Conservation (phyloP, 2,888 invertebrate genomes). For the Meiosimyza platycephala region DNA sequence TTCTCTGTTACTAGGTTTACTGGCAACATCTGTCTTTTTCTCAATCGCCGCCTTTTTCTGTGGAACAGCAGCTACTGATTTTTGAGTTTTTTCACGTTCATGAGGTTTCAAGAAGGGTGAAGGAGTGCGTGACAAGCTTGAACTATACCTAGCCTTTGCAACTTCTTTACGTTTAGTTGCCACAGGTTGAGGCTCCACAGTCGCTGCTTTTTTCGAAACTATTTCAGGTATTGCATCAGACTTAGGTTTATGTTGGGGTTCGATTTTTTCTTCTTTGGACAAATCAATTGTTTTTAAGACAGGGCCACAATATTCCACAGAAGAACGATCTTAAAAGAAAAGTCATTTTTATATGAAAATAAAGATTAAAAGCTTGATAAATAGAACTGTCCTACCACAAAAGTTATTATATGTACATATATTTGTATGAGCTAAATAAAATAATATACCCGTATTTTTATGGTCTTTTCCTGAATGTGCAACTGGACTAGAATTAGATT, state of each 20-base stretch:
- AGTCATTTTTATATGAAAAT: neutral
- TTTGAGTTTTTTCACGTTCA: conserved; percentile 55
- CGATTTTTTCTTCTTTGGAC: conserved; percentile 53
- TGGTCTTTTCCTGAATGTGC: conserved; percentile 37
- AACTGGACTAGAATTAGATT: conserved; percentile 47
- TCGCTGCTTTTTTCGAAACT: conserved; percentile 36
- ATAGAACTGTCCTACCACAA: neutral
- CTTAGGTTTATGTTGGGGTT: conserved; percentile 28
- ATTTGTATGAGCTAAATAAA: neutral
- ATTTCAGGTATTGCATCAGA: conserved; percentile 43
- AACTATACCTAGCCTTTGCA: conserved; percentile 71
- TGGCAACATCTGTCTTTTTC: conserved; percentile 41
- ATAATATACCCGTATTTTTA: conserved; percentile 12
- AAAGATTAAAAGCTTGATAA: conserved; percentile 1
- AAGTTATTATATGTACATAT: conserved; percentile 2
- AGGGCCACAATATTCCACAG: conserved; percentile 58
- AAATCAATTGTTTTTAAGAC: conserved; percentile 57
- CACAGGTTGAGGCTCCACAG: conserved; percentile 42
- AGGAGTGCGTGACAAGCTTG: conserved; percentile 86
- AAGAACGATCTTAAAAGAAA: conserved; percentile 51
- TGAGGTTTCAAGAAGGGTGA: conserved; percentile 81
- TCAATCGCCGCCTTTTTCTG: conserved; percentile 37
- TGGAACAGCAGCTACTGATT: conserved; percentile 29
- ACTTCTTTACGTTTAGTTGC: conserved; percentile 44
- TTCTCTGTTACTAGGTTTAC: conserved; percentile 49